Base-by-base conservation (phyloP, 2,797 vertebrate species). In the Mormyrus hasselquistii region DNA sequence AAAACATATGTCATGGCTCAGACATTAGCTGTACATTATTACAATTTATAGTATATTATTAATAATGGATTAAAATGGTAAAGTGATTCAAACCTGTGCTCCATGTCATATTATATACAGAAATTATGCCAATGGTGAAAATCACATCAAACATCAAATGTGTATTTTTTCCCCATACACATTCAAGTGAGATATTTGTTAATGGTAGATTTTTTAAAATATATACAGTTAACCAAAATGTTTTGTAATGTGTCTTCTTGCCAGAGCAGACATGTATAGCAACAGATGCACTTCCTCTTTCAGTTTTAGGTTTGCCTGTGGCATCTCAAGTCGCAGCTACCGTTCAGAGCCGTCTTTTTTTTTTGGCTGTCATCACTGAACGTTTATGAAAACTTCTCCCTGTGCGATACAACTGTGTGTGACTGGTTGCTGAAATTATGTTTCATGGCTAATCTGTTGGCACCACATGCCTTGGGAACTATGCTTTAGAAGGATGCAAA, bases 251-350 rank as follows among this genome's bases (percentile, higher is more conserved):
- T 73, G 38, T 53, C 19, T 73, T 86, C 50, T 86, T 76, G 59
- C 29, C 85, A 76, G 34, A n/a, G 34, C 50, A 29, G 41, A 44
- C 88, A 79, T 25, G 62, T 34, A 87, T 76, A 55, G 49, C 87
- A 69, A 2, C 25, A 65, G 12, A 65, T 38, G 12, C 16, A 86
- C 79, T 57, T 90, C 89, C 89, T 79, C 50, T 86, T 86, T 85
- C 62, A 53, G 50, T n/a, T 44, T 49, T 29, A 44, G 9, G 84
- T 53, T 16, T 47, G 50, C 52, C 38, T 79, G 88, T 44, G 83
- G 82, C 53, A 22, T 82, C 76, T 47, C 2, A 10, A 10, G n/a
- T 85, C 47, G 4, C 8, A 14, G 50, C 49, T 85, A 29, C 10
- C 22, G 53, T 8, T 6, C 44, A 83, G n/a, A 50, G 79, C 2